Percentiles rank a stretch among this genome's conserved stretches.
Evolutionary conservation across 2,113 vertebrate species (phyloP).

Genomic region (Macrotus californicus): DNA sequence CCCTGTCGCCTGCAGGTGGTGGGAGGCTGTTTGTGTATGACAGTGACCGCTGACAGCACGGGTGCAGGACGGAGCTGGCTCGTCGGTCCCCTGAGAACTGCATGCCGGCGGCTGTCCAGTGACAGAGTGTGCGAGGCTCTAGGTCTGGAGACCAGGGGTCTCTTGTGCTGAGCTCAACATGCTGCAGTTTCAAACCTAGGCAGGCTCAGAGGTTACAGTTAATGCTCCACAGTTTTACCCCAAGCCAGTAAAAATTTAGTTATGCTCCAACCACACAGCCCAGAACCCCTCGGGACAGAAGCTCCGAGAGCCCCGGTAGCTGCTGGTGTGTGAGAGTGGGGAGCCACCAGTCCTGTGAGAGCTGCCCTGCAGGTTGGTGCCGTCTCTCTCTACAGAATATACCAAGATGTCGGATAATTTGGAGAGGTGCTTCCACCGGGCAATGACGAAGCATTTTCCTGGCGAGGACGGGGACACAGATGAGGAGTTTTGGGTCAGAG

Average conservation of each 20-base stretch:
- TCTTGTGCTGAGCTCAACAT: background rate
- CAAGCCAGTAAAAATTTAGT: too few relatives aligned
- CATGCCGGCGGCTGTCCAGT: background rate
- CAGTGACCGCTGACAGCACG: too few relatives aligned
- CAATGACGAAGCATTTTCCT: conserved; percentile 95
- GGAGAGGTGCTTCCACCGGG: conserved; percentile 94
- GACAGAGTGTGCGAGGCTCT: background rate
- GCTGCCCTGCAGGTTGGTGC: background rate
- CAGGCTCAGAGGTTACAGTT: background rate
- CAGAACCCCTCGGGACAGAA: background rate
- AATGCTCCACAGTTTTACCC: background rate
- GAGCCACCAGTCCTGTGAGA: background rate
- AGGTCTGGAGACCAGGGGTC: background rate
- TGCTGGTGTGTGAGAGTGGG: too few relatives aligned
- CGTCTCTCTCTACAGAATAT: conserved; percentile 83
- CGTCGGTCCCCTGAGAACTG: too few relatives aligned
- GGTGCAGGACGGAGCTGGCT: too few relatives aligned
- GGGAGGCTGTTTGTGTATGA: too few relatives aligned
- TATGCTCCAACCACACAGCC: background rate
- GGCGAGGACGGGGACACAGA: conserved; percentile 96
- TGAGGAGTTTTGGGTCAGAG: conserved; percentile 92
- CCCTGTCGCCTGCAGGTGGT: too few relatives aligned
- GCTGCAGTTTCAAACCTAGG: background rate
- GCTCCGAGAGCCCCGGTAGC: background rate
- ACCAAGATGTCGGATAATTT: conserved; percentile 96